Evolutionary conservation across 23 tunicate species (phyloP).

Genomic region (Oikopleura albicans): DNA sequence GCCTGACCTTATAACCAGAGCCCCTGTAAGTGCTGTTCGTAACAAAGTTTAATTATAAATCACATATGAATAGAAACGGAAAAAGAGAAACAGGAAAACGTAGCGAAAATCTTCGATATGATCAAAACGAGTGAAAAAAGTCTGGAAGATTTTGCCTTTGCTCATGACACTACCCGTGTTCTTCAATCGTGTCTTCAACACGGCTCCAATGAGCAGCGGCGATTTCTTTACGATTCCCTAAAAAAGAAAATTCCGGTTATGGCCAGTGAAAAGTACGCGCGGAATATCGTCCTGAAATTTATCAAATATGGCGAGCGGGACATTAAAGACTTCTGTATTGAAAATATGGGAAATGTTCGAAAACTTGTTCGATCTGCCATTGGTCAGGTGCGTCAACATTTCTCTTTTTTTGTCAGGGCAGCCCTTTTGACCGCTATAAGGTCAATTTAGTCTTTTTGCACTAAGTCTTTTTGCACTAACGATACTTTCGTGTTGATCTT

Average conservation of each 20-base stretch:
- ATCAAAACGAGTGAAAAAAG: slow-evolving; percentile 41
- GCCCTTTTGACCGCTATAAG: no score
- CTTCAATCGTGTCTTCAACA: slow-evolving; percentile 73
- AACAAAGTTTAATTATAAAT: no score
- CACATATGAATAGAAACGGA: no score
- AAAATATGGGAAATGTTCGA: slow-evolving; percentile 15
- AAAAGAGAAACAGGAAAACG: slow-evolving; percentile 29
- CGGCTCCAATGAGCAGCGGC: slow-evolving; percentile 40
- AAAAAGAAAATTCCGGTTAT: slow-evolving; percentile 37
- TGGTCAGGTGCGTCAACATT: not conserved
- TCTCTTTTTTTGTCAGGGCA: no score
- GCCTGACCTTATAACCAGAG: no score
- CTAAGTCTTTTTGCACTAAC: no score
- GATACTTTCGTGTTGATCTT: no score
- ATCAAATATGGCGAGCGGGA: slow-evolving; percentile 46
- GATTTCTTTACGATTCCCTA: slow-evolving; percentile 34
- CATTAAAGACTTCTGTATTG: slow-evolving; percentile 9
- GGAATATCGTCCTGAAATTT: slow-evolving; percentile 65
- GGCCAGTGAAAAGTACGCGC: slow-evolving; percentile 54
- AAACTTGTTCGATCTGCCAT: not conserved
- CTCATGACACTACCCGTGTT: slow-evolving; percentile 88
- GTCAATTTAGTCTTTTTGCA: no score
- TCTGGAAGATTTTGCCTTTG: slow-evolving; percentile 36
- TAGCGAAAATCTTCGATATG: slow-evolving; percentile 31
- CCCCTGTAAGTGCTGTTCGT: no score